Percentiles rank a stretch among this genome's conserved stretches.
phyloP scores from a whole-genome alignment of 2,113 vertebrate genomes.

The Neogobius melanostomus region DNA sequence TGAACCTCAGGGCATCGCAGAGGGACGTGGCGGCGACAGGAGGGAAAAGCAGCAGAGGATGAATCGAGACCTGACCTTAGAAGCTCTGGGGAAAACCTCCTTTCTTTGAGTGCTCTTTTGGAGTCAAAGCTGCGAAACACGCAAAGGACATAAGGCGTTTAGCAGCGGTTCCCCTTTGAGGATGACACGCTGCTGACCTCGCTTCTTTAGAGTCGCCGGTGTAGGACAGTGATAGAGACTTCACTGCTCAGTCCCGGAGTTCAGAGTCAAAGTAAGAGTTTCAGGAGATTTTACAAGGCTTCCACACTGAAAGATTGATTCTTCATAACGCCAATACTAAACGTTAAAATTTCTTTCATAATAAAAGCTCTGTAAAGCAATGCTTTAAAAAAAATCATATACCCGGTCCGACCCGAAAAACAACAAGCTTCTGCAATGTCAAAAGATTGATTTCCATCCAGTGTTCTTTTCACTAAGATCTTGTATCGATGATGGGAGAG shows the following conservation, averaged over 20 bases:
- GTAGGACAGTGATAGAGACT: neutral
- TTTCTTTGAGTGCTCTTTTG: conserved; percentile 27
- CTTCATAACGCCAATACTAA: too few relatives aligned
- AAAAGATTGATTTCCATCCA: too few relatives aligned
- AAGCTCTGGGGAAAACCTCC: conserved; percentile 38
- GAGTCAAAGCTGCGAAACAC: conserved; percentile 38
- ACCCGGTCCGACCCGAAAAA: too few relatives aligned
- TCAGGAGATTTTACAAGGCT: neutral
- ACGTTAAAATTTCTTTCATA: too few relatives aligned
- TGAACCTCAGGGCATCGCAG: conserved; percentile 29
- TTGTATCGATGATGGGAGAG: too few relatives aligned
- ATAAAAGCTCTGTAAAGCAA: too few relatives aligned
- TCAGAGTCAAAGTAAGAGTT: neutral
- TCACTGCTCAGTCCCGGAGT: neutral
- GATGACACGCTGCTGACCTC: conserved; percentile 22
- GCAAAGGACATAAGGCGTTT: conserved; percentile 38
- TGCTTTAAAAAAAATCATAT: too few relatives aligned
- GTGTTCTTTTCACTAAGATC: too few relatives aligned
- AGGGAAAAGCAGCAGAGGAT: conserved; percentile 35
- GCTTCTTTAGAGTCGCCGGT: neutral
- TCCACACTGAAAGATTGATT: neutral
- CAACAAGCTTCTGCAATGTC: too few relatives aligned
- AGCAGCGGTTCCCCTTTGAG: conserved; percentile 29
- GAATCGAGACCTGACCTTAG: conserved; percentile 53
- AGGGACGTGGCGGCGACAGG: conserved; percentile 18